Conservation (phyloP, 2,888 invertebrate species). For the Gymnosoma rotundatum region DNA sequence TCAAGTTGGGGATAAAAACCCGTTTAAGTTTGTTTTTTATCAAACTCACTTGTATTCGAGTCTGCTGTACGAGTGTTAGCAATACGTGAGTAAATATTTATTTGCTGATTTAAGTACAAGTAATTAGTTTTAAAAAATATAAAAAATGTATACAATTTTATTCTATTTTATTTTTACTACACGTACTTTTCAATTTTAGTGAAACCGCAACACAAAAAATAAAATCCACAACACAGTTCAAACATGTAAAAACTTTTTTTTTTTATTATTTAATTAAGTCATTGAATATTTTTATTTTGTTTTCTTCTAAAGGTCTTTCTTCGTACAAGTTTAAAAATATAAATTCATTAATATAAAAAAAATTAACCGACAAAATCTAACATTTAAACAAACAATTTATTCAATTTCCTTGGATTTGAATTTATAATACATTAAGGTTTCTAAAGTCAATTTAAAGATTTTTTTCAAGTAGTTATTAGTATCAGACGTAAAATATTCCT, state of each 20-base stretch:
- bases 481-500: no score
- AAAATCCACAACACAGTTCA: constrained; percentile 1
- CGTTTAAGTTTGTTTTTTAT: constrained; percentile 44
- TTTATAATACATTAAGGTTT: no score
- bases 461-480: no score
- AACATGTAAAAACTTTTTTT: constrained; percentile 9
- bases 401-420: no score
- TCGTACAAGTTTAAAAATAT: not conserved
- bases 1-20: constrained; percentile 56
- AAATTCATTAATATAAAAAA: not conserved
- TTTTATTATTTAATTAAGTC: constrained; percentile 31
- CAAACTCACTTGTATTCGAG: constrained; percentile 6
- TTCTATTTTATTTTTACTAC: constrained; percentile 7
- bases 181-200: not conserved
- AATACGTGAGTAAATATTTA: constrained; percentile 18
- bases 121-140: constrained; percentile 40
- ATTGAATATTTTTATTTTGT: constrained; percentile 19
- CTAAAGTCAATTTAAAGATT: no score
- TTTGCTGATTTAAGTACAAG: constrained; percentile 50
- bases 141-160: constrained; percentile 2
- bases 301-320: constrained; percentile 46
- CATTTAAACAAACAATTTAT: no score
- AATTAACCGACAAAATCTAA: not conserved
- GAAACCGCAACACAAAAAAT: not conserved
- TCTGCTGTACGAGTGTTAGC: not conserved